Evolutionary conservation across 2,113 vertebrate species (phyloP).

Genomic region (Mesembrinibis cayennensis): DNA sequence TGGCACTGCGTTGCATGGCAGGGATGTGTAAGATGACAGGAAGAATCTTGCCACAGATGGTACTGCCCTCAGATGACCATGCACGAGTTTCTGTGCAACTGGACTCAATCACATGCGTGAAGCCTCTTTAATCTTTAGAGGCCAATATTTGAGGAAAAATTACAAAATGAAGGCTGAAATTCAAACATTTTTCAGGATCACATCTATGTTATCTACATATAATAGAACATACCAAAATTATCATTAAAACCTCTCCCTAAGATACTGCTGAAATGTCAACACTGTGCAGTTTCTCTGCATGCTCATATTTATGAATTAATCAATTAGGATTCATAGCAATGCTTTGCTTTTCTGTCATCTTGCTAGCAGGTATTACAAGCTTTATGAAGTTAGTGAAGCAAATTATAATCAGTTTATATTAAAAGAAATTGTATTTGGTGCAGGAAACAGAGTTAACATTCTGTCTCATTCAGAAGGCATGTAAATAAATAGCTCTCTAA

Average conservation of each 20-base stretch:
- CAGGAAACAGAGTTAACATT: neutral
- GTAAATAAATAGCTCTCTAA: neutral
- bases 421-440: neutral
- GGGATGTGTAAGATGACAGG: accelerated
- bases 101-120: neutral
- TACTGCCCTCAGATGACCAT: neutral
- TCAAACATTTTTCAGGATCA: neutral
- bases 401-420: neutral
- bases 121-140: neutral
- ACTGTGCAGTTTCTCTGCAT: neutral
- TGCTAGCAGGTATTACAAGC: neutral
- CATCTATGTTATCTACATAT: neutral
- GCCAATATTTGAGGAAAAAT: neutral
- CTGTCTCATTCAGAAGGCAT: neutral
- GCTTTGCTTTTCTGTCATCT: neutral
- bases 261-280: neutral
- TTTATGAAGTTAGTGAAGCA: neutral
- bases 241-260: neutral
- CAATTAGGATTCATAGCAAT: neutral
- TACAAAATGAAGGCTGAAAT: neutral
- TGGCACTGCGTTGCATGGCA: neutral
- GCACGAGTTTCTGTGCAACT: neutral
- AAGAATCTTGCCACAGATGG: neutral
- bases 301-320: neutral
- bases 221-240: neutral